Percentiles rank a stretch among this genome's conserved stretches.
Evolutionary conservation across 2,797 vertebrate species (phyloP).

Genomic region (Liasis olivaceus): DNA sequence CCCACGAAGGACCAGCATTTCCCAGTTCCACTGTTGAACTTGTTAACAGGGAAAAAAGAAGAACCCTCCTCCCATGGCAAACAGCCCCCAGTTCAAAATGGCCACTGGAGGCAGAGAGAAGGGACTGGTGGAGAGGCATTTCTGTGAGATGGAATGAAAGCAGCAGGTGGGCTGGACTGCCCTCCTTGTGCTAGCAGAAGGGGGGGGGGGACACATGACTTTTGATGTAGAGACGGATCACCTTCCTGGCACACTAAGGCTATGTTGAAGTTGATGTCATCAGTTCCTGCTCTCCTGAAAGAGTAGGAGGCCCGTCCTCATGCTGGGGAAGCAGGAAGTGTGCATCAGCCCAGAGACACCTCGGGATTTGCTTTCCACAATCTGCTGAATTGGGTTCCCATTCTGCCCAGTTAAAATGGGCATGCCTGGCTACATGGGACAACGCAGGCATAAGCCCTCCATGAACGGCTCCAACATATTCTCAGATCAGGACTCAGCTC

Average conservation of each 20-base stretch:
- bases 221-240: background rate
- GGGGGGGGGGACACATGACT: no score
- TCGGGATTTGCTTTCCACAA: background rate
- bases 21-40: background rate
- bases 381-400: background rate
- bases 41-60: background rate
- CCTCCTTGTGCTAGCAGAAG: background rate
- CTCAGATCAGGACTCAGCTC: background rate
- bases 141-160: background rate
- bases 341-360: background rate
- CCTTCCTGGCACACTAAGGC: background rate
- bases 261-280: background rate
- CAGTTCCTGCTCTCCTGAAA: background rate
- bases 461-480: background rate
- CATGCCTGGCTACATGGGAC: background rate
- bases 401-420: background rate
- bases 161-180: background rate
- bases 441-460: background rate
- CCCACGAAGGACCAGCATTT: background rate
- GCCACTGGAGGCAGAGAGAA: background rate
- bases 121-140: background rate
- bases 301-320: background rate
- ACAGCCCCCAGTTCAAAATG: background rate
- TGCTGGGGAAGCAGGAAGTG: background rate
- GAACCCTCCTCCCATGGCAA: background rate